Percentiles rank a stretch among this genome's conserved stretches.
Evolutionary conservation across 2,113 vertebrate genomes (phyloP).

Genomic region (Scolopax mira): DNA sequence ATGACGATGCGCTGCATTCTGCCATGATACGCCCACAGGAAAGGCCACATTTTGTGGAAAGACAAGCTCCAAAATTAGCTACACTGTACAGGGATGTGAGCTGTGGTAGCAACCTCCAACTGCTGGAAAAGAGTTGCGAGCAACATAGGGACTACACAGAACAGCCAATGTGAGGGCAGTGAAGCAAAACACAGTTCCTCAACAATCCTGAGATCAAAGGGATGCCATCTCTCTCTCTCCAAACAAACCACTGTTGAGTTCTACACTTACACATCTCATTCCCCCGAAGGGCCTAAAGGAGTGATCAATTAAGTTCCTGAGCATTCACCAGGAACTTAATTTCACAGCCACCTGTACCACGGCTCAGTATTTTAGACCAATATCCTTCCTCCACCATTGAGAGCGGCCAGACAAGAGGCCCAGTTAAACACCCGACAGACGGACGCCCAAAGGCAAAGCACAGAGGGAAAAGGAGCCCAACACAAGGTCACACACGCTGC

Average conservation of each 20-base stretch:
- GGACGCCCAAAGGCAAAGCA: rapidly evolving
- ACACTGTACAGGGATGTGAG: rapidly evolving
- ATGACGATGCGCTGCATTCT: neutral
- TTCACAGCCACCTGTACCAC: neutral
- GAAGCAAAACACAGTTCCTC: neutral
- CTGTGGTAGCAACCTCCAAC: neutral
- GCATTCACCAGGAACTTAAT: neutral
- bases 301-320: neutral
- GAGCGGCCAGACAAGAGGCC: neutral
- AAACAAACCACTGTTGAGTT: rapidly evolving
- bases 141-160: rapidly evolving
- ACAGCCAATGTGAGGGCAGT: neutral
- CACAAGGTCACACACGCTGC: neutral
- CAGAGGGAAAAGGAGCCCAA: neutral
- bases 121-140: neutral
- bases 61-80: neutral
- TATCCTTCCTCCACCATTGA: neutral
- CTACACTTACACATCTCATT: neutral
- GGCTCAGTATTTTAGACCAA: neutral
- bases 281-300: neutral
- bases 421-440: neutral
- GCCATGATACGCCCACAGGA: rapidly evolving
- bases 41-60: neutral
- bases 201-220: neutral
- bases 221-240: rapidly evolving